phyloP scores from a whole-genome alignment of 2,797 vertebrate genomes.

The Myoxocephalus aenaeus region DNA sequence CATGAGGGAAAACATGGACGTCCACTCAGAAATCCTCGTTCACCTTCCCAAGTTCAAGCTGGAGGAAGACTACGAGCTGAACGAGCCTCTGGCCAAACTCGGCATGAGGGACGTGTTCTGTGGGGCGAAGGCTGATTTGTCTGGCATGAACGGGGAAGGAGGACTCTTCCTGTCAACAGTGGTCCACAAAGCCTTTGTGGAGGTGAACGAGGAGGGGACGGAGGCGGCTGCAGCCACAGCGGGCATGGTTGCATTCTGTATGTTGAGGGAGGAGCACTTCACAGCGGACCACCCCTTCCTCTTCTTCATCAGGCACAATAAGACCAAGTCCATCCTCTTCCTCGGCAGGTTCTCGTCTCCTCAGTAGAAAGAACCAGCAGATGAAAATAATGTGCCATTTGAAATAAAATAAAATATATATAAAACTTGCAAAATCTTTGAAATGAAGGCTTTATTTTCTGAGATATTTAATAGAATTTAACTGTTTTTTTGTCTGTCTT shows the following conservation, averaged over 20 bases:
- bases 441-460: slow-evolving; percentile 12
- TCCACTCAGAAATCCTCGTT: slow-evolving; percentile 78
- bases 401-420: background rate
- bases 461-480: slow-evolving; percentile 6
- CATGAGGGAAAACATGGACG: slow-evolving; percentile 76
- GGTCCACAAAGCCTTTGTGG: slow-evolving; percentile 93
- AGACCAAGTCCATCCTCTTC: slow-evolving; percentile 89
- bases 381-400: slow-evolving; percentile 2
- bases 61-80: slow-evolving; percentile 89
- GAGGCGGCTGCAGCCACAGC: slow-evolving; percentile 93
- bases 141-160: slow-evolving; percentile 86
- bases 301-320: slow-evolving; percentile 92
- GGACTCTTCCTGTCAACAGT: slow-evolving; percentile 90
- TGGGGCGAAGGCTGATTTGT: slow-evolving; percentile 85
- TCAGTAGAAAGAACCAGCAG: slow-evolving; percentile 57
- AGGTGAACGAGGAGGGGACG: slow-evolving; percentile 96
- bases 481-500: background rate
- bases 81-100: slow-evolving; percentile 79
- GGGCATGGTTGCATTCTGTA: slow-evolving; percentile 62
- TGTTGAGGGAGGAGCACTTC: slow-evolving; percentile 85
- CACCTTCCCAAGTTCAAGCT: slow-evolving; percentile 92
- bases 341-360: slow-evolving; percentile 88
- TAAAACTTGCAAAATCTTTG: background rate
- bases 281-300: slow-evolving; percentile 92
- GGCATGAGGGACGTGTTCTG: slow-evolving; percentile 89